Conservation (phyloP, 2,797 vertebrate genomes). For the Florisuga fusca region DNA sequence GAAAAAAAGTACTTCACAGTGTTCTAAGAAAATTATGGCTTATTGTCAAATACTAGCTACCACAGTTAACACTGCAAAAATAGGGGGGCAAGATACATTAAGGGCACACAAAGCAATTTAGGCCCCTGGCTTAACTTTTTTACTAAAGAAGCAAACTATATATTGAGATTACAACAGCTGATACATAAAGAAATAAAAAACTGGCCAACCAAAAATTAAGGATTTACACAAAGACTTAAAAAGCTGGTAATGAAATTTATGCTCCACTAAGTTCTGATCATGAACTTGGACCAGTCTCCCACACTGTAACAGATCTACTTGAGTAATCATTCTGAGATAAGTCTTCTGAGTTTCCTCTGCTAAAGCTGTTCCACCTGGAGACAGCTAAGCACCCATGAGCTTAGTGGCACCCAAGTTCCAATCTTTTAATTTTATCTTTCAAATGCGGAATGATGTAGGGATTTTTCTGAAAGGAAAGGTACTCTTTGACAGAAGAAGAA, state of each 20-base stretch:
- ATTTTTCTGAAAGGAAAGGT: neutral
- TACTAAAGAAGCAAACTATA: neutral
- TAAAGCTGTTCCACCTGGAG: neutral
- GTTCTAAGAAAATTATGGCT: neutral
- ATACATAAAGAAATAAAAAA: neutral
- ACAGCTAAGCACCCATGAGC: neutral
- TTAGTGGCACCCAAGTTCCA: neutral
- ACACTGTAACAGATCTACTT: neutral
- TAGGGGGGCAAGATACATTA: neutral
- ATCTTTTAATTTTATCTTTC: neutral
- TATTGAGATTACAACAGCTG: neutral
- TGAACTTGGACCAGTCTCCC: neutral
- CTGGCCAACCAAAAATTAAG: neutral
- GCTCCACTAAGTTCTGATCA: neutral
- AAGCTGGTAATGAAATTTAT: neutral
- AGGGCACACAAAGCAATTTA: neutral
- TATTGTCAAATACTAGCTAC: neutral
- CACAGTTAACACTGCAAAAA: neutral
- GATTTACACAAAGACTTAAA: neutral
- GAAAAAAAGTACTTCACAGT: neutral
- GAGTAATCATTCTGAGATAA: neutral
- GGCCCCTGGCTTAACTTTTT: neutral
- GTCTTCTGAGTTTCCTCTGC: neutral
- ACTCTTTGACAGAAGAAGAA: neutral
- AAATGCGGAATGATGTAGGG: neutral